Evolutionary conservation across 2,113 vertebrate genomes (phyloP).

Genomic region (Coptodon bakossiorum): DNA sequence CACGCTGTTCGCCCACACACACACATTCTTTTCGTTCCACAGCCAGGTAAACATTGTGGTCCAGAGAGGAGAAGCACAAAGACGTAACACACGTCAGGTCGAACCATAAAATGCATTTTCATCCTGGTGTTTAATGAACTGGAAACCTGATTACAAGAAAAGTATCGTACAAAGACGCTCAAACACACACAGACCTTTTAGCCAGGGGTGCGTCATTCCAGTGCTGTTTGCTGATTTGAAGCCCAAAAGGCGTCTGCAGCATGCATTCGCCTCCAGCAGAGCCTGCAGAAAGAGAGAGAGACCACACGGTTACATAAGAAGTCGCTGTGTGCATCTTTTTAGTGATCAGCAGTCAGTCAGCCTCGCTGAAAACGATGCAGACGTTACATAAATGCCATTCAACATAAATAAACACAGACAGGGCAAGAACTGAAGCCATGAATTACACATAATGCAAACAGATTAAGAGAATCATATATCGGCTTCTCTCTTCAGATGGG

Average conservation of each 20-base stretch:
- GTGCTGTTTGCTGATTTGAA: neutral
- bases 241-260: neutral
- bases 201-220: neutral
- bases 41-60: constrained; percentile 12
- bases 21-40: constrained; percentile 35
- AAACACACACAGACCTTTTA: neutral
- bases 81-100: neutral
- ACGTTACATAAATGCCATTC: constrained; percentile 21
- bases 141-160: neutral
- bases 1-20: constrained; percentile 40
- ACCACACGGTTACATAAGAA: constrained; percentile 23
- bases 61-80: neutral
- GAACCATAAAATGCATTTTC: neutral
- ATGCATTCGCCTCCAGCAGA: neutral
- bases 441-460: neutral
- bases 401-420: neutral
- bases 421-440: neutral
- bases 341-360: constrained; percentile 1
- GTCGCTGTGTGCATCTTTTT: neutral
- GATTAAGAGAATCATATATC: neutral
- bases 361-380: neutral
- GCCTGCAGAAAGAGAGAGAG: neutral
- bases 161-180: neutral
- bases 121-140: neutral
- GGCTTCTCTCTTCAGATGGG: neutral